Base-by-base conservation (phyloP, 2,113 vertebrate genomes). In the Calyptommatus sinebrachiatus region DNA sequence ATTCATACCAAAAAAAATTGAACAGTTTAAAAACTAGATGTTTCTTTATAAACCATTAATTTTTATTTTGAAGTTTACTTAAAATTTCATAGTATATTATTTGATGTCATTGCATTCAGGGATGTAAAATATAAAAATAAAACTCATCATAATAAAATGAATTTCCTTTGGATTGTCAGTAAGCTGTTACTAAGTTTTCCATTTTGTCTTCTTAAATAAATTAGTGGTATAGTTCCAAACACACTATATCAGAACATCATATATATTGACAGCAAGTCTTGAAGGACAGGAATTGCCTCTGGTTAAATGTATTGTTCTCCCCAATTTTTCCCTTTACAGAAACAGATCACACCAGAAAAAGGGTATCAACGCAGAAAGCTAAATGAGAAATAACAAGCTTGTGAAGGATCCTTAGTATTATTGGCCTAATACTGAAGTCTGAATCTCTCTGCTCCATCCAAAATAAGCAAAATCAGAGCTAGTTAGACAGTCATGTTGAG, bases 241-340 rank as follows among this genome's bases (percentile, higher is more conserved):
- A n/a, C n/a, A n/a, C n/a, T n/a, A n/a, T 46, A 65, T 76, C 61
- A 76, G 16, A 28, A 16, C 24, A 63, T 46, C 74, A 65, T 31
- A 46, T 65, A 18, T 28, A 65, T 65, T 65, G 61, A 31, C 31
- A 76, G 35, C 16, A 62, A 65, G 60, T 65, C 24, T 35, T 45
- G 24, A 74, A 74, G 31, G 35, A 76, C 74, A 48, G 74, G 65
- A 28, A 41, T 76, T 75, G 29, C 60, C 60, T 63, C 24, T 60
- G 22, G 29, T 35, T 18, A 46, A 45, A 14, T 9, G n/a, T 12
- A 45, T 76, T 62, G 12, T 14, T 53, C n/a, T 14, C 50, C 10
- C 50, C 50, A 14, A 9, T 41, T n/a, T 63, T 26, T 61, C 8
- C 16, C n/a, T 60, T 18, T 71, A 21, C 26, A 48, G 16, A 45